Evolutionary conservation across 2,888 invertebrate genomes (phyloP), one percentile per base, ranked within the genome.

Genomic region (Sinopyrophorus schimmeli): DNA sequence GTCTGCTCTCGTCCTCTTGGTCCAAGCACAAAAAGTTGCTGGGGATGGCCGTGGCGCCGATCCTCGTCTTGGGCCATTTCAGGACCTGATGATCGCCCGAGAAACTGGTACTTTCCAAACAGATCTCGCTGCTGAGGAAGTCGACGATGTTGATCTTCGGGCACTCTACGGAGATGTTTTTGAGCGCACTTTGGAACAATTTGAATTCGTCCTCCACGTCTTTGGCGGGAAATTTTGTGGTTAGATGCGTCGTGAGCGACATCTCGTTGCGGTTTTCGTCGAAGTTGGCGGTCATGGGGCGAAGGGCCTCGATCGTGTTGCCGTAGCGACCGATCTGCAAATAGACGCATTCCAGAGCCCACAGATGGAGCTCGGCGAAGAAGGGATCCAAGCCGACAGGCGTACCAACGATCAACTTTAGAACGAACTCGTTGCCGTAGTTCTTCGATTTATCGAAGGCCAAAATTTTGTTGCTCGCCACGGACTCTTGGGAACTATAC

Each of bases 1-100:
- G 82, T 47, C 80, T 67, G 3, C 80, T 80, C 58, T 79, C 77
- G 3, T 65, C 59, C 66, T 79, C 76, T 44, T 82, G 67, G 55
- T 82, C 82, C 47, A 82, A 74, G 26, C 48, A 49, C 6, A 49
- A 17, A 6, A 5, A 20, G 50, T 78, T 74, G 20, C 68, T 70
- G 1, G 81, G 77, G 1, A 78, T 76, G 1, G 76, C 71, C 18
- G 76, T 73, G 37, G 77, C 74, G 1, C 79, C 80, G 11, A 78
- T 72, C 10, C 61, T 55, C 23, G 77, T 76, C 42, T 74, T 57
- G 34, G 74, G 75, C 79, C 78, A 79, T 4, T 26, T 24, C 12
- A 60, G 17, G 3, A 26, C 35, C 3, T 30, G 38, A 2, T 32
- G 31, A 24, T 53, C 34, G 1, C 15, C n/a, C 4, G 35, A 30